Conservation (phyloP, 1,140 invertebrate genomes). For the Centruroides sculpturatus region DNA sequence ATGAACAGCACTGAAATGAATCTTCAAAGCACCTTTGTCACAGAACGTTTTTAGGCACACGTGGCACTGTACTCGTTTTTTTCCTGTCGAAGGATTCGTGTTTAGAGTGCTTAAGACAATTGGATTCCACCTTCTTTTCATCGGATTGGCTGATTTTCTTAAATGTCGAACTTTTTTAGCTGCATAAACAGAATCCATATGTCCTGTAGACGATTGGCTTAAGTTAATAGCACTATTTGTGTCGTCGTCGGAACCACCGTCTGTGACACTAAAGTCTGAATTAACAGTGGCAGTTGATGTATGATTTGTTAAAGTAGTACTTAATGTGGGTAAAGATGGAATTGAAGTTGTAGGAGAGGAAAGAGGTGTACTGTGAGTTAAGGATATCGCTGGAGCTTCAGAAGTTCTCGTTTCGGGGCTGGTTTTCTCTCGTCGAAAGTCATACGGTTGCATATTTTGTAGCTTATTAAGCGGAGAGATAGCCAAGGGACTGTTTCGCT, state of each 20-base stretch:
- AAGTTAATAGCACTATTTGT: constrained; percentile 17
- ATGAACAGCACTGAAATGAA: constrained; percentile 98
- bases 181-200: constrained; percentile 29
- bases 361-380: constrained; percentile 21
- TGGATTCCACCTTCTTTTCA: constrained; percentile 86
- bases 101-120: constrained; percentile 74
- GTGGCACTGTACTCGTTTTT: constrained; percentile 94
- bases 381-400: constrained; percentile 23
- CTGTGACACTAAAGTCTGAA: constrained; percentile 13
- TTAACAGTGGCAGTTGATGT: constrained; percentile 31
- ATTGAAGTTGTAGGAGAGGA: constrained; percentile 19
- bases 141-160: constrained; percentile 65
- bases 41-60: constrained; percentile 98
- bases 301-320: constrained; percentile 24
- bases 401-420: constrained; percentile 5
- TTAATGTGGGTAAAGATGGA: constrained; percentile 8
- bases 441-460: constrained; percentile 89
- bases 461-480: constrained; percentile 69
- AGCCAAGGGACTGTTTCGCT: constrained; percentile 23
- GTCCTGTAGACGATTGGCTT: constrained; percentile 12
- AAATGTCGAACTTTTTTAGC: constrained; percentile 36
- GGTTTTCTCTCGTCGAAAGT: constrained; percentile 47
- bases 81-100: constrained; percentile 79
- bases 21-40: constrained; percentile 98
- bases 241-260: constrained; percentile 19